phyloP scores from a whole-genome alignment of 2,113 vertebrate species.

The Aepyceros melampus region DNA sequence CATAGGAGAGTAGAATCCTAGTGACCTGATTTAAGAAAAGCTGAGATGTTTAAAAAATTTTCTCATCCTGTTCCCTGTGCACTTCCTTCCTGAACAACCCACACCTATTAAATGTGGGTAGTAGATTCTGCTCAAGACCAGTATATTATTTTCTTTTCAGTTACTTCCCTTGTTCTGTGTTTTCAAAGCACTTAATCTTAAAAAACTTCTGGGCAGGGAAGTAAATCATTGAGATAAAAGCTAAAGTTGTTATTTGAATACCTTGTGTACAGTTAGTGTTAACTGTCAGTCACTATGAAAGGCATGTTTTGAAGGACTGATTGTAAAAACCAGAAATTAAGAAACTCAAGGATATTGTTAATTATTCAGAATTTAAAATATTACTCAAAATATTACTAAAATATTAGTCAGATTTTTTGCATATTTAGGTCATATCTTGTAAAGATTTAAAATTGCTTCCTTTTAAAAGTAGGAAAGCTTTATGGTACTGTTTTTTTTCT shows the following conservation, averaged over 20 bases:
- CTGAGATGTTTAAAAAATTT: neutral
- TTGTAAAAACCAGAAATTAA: neutral
- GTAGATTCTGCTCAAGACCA: neutral
- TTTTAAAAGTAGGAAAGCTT: neutral
- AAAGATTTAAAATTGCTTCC: neutral
- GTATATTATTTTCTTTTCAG: neutral
- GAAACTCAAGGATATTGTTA: neutral
- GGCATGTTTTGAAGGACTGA: neutral
- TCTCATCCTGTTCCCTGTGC: neutral
- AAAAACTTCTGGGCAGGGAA: neutral
- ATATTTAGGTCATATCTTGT: neutral
- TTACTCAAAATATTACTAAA: neutral
- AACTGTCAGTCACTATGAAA: neutral
- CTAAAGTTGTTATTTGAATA: neutral
- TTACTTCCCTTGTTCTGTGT: neutral
- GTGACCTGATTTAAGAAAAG: neutral
- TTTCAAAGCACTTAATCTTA: neutral
- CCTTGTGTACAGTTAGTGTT: neutral
- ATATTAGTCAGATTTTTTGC: neutral
- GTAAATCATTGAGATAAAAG: neutral
- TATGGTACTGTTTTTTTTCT: conserved; percentile 3
- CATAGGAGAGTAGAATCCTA: neutral
- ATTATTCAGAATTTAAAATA: neutral
- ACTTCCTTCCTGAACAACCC: neutral
- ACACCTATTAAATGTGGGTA: neutral